Conservation (phyloP, 2,113 vertebrate genomes). For the Gavia stellata region DNA sequence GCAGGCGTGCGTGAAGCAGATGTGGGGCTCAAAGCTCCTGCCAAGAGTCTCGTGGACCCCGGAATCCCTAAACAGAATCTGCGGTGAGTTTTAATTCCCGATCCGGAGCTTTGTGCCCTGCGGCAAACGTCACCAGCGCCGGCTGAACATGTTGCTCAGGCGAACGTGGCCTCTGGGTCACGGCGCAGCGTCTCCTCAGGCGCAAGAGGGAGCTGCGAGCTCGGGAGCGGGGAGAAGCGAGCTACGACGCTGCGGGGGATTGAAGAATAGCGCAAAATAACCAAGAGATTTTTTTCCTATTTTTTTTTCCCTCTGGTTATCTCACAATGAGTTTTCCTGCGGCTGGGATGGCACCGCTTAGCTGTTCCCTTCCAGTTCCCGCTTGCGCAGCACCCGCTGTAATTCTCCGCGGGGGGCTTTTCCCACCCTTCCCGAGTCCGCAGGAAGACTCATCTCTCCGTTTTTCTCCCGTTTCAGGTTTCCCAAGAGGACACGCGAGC, state of each 20-base stretch:
- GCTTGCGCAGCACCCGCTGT: neutral
- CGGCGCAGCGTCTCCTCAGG: neutral
- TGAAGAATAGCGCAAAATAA: neutral
- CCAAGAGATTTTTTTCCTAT: no score
- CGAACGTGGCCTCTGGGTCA: neutral
- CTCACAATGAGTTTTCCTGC: neutral
- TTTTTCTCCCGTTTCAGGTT: constrained; percentile 70
- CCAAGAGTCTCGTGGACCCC: neutral
- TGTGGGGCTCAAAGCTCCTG: neutral
- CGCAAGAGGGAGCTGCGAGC: constrained; percentile 54
- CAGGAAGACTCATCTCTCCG: rapidly evolving
- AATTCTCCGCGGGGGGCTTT: neutral
- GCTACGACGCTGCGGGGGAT: no score
- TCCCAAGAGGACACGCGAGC: constrained; percentile 81
- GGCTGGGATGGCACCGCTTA: neutral
- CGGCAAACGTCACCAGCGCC: rapidly evolving
- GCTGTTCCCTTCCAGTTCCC: neutral
- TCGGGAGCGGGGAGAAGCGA: neutral
- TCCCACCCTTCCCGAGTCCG: neutral
- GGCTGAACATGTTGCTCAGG: rapidly evolving
- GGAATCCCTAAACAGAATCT: no score
- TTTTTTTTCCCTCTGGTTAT: neutral
- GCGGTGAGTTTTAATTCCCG: rapidly evolving
- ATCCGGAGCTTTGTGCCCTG: neutral
- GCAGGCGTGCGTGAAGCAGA: rapidly evolving